phyloP scores from a whole-genome alignment of 2,113 vertebrate species.

The Megaceryle torquata region DNA sequence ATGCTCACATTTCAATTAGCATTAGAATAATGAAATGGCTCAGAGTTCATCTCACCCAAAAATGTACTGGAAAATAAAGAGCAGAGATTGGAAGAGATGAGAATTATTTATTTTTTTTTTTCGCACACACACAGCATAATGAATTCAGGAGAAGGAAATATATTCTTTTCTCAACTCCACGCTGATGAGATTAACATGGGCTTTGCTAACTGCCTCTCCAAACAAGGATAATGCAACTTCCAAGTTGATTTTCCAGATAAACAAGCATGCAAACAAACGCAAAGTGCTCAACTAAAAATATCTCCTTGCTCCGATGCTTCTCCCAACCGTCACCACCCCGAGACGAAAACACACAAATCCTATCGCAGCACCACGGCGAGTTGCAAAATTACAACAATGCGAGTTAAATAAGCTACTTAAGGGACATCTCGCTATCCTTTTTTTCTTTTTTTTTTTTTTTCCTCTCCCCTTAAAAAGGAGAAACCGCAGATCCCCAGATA shows the following conservation, averaged over 20 bases:
- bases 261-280: constrained; percentile 62
- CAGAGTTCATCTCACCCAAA: constrained; percentile 41
- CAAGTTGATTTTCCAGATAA: constrained; percentile 68
- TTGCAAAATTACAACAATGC: constrained; percentile 9
- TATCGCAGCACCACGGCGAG: not conserved
- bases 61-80: constrained; percentile 54
- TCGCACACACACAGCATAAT: not conserved
- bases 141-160: not conserved
- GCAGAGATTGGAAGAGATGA: constrained; percentile 17
- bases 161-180: constrained; percentile 24
- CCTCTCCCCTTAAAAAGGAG: not conserved
- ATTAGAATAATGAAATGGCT: constrained; percentile 48
- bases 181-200: constrained; percentile 47
- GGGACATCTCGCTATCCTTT: not conserved
- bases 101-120: not conserved
- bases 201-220: constrained; percentile 49
- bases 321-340: not conserved
- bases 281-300: constrained; percentile 66
- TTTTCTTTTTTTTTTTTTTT: not conserved
- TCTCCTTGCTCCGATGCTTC: constrained; percentile 18
- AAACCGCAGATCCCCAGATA: constrained; percentile 5
- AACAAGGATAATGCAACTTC: constrained; percentile 62
- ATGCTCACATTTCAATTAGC: constrained; percentile 49
- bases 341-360: constrained; percentile 12
- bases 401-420: constrained; percentile 33